Percentiles rank a stretch among this genome's conserved stretches.
Evolutionary conservation across 2,113 vertebrate genomes (phyloP).

Genomic region (Poeciliopsis turrubarensis): DNA sequence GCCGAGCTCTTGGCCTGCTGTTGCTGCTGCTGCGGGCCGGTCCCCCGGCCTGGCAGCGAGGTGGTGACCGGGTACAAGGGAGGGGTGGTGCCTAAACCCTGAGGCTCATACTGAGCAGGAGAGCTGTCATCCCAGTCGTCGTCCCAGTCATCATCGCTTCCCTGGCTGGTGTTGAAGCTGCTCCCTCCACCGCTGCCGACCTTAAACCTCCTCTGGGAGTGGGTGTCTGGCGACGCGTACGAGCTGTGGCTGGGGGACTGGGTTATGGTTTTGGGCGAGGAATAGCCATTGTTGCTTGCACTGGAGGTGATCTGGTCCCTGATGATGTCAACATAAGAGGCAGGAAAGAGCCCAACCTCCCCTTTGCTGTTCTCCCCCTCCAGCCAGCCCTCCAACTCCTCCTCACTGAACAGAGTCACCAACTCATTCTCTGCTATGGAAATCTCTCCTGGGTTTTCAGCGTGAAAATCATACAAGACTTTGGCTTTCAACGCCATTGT

Average conservation of each 20-base stretch:
- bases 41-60: constrained; percentile 74
- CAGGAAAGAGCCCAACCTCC: constrained; percentile 92
- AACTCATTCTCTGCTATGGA: constrained; percentile 90
- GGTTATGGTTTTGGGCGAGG: constrained; percentile 50
- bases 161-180: constrained; percentile 85
- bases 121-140: constrained; percentile 94
- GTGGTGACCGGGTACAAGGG: constrained; percentile 81
- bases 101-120: constrained; percentile 79
- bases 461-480: constrained; percentile 92
- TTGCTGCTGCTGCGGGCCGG: constrained; percentile 56
- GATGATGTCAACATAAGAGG: constrained; percentile 93
- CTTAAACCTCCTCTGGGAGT: constrained; percentile 51
- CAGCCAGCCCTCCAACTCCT: constrained; percentile 94
- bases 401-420: constrained; percentile 90
- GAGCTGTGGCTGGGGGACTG: constrained; percentile 65
- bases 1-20: constrained; percentile 87
- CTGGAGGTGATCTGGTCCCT: constrained; percentile 67
- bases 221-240: constrained; percentile 59
- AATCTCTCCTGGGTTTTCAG: constrained; percentile 94
- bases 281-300: constrained; percentile 68
- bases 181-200: constrained; percentile 45
- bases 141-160: constrained; percentile 96
- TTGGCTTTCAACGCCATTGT: constrained; percentile 89
- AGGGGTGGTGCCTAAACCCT: constrained; percentile 68
- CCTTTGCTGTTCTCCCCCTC: constrained; percentile 92